Evolutionary conservation across 2,888 invertebrate genomes (phyloP), one percentile per base, ranked within the genome.

Genomic region (Cinara cedri): DNA sequence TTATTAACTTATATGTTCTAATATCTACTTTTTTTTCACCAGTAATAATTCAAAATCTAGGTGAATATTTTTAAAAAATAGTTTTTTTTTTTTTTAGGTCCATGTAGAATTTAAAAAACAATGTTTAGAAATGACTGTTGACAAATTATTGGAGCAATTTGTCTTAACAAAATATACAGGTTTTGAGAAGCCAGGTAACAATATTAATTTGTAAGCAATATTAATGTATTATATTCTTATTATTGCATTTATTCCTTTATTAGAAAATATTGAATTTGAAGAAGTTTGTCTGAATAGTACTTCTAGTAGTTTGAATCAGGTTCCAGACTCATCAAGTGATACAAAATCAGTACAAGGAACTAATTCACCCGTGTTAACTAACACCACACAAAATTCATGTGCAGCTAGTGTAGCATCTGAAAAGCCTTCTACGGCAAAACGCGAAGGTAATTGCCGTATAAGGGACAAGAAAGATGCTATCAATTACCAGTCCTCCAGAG

Each of bases 81-180:
- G 46, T 34, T 34, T 34, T 34, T 34, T 74, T 70, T 72, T 74
- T 81, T 82, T 84, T 26, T 85, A 91, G 89, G 95, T 97, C n/a
- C 95, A 96, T 85, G 90, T 92, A 82, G 97, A 98, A 85, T 96
- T 97, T 85, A 92, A 94, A 85, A 91, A 93, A 82, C 96, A 96
- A 85, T 95, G 96, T 86, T 88, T 94, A 83, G 94, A 95, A 85
- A 89, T 97, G 88, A 95, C 96, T 65, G 94, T 98, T 54, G 96
- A 97, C 84, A 95, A 95, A 86, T 88, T 98, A 76, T 87, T 98
- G 82, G 93, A 95, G 85, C 93, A 94, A 86, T 97, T 98, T 87
- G 93, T 97, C 76, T 89, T 93, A 84, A 92, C 92, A 83, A 98
- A 98, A 87, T 93, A 94, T 83, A 97, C 96, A 82, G 97, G 97